These are phyloP conservation scores for Sarcophaga bullata DNA, from an alignment of 1,140 invertebrate genomes.

Conservation along the genomic window DNA sequence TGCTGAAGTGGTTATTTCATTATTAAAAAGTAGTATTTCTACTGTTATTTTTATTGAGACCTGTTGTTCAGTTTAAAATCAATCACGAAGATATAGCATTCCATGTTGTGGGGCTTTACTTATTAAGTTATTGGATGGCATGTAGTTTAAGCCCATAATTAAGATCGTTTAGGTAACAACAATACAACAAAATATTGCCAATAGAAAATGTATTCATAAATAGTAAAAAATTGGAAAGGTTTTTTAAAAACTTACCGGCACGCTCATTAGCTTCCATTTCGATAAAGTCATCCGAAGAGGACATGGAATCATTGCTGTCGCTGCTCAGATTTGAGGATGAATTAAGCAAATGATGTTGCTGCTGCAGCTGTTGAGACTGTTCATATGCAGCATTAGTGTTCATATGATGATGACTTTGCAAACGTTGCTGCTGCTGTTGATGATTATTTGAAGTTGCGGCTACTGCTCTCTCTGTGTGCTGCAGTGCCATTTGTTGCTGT, in stretches of 20 bases:
- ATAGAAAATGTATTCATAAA: neutral
- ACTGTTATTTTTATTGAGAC: too few species aligned
- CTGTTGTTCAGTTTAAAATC: too few species aligned
- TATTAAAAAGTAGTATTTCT: too few species aligned
- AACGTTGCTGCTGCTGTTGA: constrained; percentile 37
- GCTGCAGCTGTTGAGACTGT: neutral
- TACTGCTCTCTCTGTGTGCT: neutral
- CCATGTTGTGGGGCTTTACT: too few species aligned
- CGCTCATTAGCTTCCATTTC: constrained; percentile 35
- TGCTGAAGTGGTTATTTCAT: too few species aligned
- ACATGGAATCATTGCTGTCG: constrained; percentile 53
- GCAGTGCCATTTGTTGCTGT: neutral
- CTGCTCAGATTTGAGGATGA: constrained; percentile 33
- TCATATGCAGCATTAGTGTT: too few species aligned
- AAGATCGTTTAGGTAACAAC: neutral
- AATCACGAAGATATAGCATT: too few species aligned
- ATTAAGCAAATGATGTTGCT: constrained; percentile 42
- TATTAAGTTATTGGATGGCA: too few species aligned
- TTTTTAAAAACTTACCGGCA: constrained; percentile 9
- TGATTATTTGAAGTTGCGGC: constrained; percentile 42
- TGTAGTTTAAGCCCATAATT: too few species aligned
- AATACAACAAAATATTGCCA: constrained; percentile 32
- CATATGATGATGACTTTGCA: neutral
- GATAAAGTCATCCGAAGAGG: constrained; percentile 53
- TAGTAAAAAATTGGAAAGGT: neutral